phyloP scores from a whole-genome alignment of 2,113 vertebrate genomes.

The Furnarius figulus region DNA sequence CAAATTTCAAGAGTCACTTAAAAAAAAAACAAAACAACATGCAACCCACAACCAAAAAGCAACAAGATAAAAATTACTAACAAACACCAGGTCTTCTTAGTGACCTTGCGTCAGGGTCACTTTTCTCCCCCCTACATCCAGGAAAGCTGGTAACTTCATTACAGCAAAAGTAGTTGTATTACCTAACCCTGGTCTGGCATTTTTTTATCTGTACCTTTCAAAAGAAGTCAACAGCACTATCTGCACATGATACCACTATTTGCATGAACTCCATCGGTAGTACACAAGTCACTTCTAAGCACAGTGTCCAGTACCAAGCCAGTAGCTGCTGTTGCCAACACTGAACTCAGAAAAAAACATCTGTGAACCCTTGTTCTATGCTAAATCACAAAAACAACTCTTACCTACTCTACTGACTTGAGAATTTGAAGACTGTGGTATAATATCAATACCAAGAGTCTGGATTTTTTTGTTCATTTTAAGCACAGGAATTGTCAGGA shows the following conservation, averaged over 20 bases:
- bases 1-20: not conserved
- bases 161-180: not conserved
- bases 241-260: not conserved
- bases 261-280: not conserved
- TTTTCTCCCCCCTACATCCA: not conserved
- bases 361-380: not conserved
- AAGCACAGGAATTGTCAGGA: not conserved
- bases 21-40: not conserved
- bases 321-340: not conserved
- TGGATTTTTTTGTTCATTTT: not conserved
- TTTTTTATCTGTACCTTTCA: not conserved
- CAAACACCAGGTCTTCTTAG: not conserved
- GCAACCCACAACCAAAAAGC: not conserved
- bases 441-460: not conserved
- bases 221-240: not conserved
- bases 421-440: not conserved
- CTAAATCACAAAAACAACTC: not conserved
- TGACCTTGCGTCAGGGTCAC: not conserved
- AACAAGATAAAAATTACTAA: not conserved
- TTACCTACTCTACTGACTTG: not conserved
- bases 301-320: not conserved
- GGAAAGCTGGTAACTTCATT: not conserved
- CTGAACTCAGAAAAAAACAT: not conserved
- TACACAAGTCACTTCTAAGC: not conserved
- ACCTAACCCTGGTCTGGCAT: not conserved